Evolutionary conservation across 2,888 invertebrate species (phyloP).

Genomic region (Cheilosia soror): DNA sequence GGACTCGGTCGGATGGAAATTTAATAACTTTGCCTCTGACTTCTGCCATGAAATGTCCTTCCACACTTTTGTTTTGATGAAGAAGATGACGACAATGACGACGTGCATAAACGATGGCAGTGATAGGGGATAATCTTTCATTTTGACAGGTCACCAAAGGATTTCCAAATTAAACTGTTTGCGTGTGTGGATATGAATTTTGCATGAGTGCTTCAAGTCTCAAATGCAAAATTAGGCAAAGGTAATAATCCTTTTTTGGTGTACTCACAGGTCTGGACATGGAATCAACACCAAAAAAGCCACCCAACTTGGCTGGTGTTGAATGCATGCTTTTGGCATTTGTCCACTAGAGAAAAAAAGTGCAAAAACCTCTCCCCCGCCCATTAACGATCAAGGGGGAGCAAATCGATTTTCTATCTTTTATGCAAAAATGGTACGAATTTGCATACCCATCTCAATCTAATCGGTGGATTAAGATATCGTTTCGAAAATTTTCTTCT

Average conservation of each 20-base stretch:
- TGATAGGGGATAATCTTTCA: conserved; percentile 57
- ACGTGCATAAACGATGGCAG: conserved; percentile 18
- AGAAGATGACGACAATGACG: background rate
- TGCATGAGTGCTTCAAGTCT: conserved; percentile 11
- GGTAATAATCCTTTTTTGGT: conserved; percentile 40
- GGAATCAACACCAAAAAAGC: conserved; percentile 19
- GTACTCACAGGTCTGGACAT: background rate
- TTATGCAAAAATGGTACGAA: conserved; percentile 19
- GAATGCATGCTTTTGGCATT: conserved; percentile 13
- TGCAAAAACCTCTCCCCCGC: background rate
- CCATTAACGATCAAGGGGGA: conserved; percentile 12
- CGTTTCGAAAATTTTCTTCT: background rate
- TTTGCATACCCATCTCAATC: conserved; percentile 40
- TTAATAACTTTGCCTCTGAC: conserved; percentile 53
- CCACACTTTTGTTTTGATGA: background rate
- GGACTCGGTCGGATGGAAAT: conserved; percentile 32
- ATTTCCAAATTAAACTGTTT: conserved; percentile 25
- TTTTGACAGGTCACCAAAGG: conserved; percentile 53
- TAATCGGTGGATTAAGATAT: conserved; percentile 3
- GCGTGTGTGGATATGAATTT: conserved; percentile 17
- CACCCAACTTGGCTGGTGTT: conserved; percentile 34
- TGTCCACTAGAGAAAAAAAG: background rate
- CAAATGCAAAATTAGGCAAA: conserved; percentile 33
- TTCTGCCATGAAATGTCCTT: conserved; percentile 4
- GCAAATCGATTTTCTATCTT: conserved; percentile 28